Percentiles rank a stretch among this genome's conserved stretches.
Conservation (phyloP, 2,888 invertebrate species). For the Acanthosepion esculentum region DNA sequence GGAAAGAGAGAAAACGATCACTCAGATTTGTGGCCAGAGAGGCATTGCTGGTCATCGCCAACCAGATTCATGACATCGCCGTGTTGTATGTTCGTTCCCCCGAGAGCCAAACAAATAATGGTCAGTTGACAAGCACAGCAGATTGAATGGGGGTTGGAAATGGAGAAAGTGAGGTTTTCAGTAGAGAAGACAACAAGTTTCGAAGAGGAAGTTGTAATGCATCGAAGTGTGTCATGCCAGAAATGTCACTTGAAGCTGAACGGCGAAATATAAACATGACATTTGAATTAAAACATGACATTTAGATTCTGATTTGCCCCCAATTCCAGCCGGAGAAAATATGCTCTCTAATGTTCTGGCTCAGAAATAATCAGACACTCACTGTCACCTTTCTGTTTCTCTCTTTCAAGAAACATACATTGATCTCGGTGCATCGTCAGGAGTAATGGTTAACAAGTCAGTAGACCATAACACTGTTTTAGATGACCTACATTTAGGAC, state of each 20-base stretch:
- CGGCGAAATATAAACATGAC: background rate
- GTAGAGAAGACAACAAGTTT: background rate
- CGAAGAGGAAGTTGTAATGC: background rate
- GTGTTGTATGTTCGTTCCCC: too few relatives aligned
- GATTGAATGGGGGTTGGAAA: background rate
- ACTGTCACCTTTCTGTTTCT: background rate
- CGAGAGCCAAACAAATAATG: background rate
- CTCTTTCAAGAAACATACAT: background rate
- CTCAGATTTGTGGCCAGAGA: too few relatives aligned
- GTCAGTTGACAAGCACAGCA: background rate
- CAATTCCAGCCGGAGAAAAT: background rate
- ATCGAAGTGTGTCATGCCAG: background rate
- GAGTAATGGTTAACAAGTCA: too few relatives aligned
- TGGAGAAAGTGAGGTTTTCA: background rate
- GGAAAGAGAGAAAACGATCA: too few relatives aligned
- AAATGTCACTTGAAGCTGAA: background rate
- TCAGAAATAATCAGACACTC: background rate
- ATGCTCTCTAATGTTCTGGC: background rate
- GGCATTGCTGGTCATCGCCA: too few relatives aligned
- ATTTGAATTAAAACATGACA: slow-evolving; percentile 21
- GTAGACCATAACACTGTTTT: too few relatives aligned
- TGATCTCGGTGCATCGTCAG: too few relatives aligned
- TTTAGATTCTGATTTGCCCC: background rate
- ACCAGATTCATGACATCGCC: too few relatives aligned
- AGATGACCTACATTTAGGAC: too few relatives aligned